Base-by-base conservation (phyloP, 2,888 invertebrate species). In the Hydraecia micacea region DNA sequence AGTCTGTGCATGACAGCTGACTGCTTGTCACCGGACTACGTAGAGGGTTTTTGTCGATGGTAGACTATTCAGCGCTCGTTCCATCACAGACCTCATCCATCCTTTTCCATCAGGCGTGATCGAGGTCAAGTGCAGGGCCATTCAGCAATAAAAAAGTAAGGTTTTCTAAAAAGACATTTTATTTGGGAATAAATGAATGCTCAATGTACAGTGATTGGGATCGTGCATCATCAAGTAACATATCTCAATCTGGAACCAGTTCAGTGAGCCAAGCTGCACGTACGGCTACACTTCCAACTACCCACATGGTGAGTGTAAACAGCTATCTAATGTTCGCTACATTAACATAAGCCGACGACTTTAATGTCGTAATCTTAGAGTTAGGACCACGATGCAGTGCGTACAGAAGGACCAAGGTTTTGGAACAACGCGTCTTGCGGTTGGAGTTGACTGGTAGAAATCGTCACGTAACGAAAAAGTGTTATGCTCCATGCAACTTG, bases 261-360 rank as follows among this genome's bases (percentile, higher is more conserved):
- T 72, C 0, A 1, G 4, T 18, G 69, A n/a, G 15, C 68, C 2
- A 28, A 52, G 32, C 65, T 15, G 68, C 36, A 6, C 28, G 49
- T 28, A 32, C 52, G 42, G 36, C 11, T 25, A 46, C 58, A 32
- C 65, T 62, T 28, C 25, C 28, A 46, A 21, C 84, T 71, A 4
- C 84, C 87, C 84, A 86, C 84, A 58, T 32, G 13, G 42, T 32
- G 39, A 58, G 79, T 86, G 84, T 84, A 84, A 86, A 79, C 87
- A 84, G 84, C 84, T 85, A 78, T 84, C 87, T 83, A 84, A 84
- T 78, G 63, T 73, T 52, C 83, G 77, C 71, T 63, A 62, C 68
- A 84, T 85, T 84, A 83, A 71, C 87, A 86, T 84, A 84, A 84
- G 87, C 79, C 65, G 87, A 63, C 73, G 75, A 86, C n/a, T 87